Evolutionary conservation across 2,888 invertebrate genomes (phyloP).

Genomic region (Plebejus melissa): DNA sequence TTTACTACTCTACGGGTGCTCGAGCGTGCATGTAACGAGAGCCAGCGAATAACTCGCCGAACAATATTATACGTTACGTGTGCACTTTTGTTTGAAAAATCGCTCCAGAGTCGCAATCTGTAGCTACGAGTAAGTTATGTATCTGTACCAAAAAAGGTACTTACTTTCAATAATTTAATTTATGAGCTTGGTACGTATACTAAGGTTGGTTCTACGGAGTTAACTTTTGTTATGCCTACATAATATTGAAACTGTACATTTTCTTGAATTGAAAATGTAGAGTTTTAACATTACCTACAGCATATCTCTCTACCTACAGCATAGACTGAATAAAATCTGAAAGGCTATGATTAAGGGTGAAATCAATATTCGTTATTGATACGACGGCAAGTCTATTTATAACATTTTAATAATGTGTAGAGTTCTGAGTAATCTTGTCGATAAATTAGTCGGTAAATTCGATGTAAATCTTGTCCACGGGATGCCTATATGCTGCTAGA

Average conservation of each 20-base stretch:
- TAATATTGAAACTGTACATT: neutral
- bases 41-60: neutral
- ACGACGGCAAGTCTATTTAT: neutral
- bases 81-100: neutral
- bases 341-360: too few species aligned
- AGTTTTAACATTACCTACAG: neutral
- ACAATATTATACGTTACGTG: neutral
- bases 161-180: neutral
- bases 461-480: neutral
- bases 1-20: conserved; percentile 48
- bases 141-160: neutral
- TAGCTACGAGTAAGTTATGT: neutral
- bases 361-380: neutral
- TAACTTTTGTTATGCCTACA: too few species aligned
- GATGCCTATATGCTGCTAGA: neutral
- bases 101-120: neutral
- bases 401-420: neutral
- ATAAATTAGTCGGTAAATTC: too few species aligned
- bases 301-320: neutral
- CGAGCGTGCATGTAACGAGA: conserved; percentile 23
- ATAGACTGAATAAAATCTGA: too few species aligned
- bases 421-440: too few species aligned
- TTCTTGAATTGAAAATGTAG: too few species aligned
- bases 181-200: too few species aligned
- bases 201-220: too few species aligned